Percentiles rank a stretch among this genome's conserved stretches.
Conservation (phyloP, 2,797 vertebrate species). For the Chloroceryle amazona region DNA sequence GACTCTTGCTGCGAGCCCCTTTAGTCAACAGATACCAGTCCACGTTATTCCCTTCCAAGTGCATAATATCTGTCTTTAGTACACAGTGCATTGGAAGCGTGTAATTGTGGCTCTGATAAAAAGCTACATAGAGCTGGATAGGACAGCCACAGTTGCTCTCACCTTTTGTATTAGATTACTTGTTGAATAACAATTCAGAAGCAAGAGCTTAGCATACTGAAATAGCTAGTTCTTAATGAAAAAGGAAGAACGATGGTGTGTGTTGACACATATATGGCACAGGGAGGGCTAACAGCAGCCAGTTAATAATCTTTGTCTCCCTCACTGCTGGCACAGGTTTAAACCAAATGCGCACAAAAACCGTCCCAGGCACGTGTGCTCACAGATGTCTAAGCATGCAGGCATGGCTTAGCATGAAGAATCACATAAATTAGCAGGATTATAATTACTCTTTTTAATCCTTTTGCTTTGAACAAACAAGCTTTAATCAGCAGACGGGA, state of each 20-base stretch:
- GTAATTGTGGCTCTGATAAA: not conserved
- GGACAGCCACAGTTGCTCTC: not conserved
- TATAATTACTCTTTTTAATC: conserved; percentile 74
- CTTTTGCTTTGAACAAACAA: conserved; percentile 68
- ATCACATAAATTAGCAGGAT: conserved; percentile 62
- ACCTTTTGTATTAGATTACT: conserved; percentile 14
- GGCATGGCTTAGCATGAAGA: conserved; percentile 63
- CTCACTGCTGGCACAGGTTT: conserved; percentile 50
- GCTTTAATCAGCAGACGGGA: conserved; percentile 78
- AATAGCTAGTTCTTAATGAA: conserved; percentile 59
- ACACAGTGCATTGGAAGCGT: not conserved
- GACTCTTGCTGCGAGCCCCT: not conserved
- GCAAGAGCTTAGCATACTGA: not conserved
- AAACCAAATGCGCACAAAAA: conserved; percentile 37
- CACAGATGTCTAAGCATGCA: conserved; percentile 24
- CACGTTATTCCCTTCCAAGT: not conserved
- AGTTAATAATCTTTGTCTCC: conserved; percentile 61
- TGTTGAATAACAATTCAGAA: conserved; percentile 41
- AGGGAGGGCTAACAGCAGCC: conserved; percentile 47
- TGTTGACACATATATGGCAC: conserved; percentile 53
- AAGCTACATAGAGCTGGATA: not conserved
- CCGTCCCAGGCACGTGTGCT: conserved; percentile 34
- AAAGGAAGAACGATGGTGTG: conserved; percentile 3
- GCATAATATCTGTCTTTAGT: not conserved
- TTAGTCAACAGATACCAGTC: not conserved